phyloP scores from a whole-genome alignment of 2,797 vertebrate species.

The Peromyscus attwateri region DNA sequence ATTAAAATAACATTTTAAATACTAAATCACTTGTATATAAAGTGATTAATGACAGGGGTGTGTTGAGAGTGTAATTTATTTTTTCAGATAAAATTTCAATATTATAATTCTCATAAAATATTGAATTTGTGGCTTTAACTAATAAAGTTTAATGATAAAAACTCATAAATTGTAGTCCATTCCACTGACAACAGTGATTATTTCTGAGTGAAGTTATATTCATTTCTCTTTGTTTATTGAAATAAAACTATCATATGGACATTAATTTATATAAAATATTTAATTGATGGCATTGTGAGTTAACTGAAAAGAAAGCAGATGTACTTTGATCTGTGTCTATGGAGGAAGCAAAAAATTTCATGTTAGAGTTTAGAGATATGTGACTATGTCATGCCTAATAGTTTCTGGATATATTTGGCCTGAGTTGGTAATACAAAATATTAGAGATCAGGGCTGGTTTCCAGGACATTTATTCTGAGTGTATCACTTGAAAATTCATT shows the following conservation, averaged over 20 bases:
- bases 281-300: neutral
- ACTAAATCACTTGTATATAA: neutral
- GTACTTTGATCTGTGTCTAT: neutral
- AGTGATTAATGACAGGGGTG: neutral
- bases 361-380: neutral
- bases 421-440: neutral
- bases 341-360: neutral
- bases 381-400: neutral
- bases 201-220: conserved; percentile 9
- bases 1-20: too few relatives aligned
- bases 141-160: neutral
- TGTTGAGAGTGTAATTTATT: neutral
- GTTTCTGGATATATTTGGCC: neutral
- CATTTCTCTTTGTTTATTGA: neutral
- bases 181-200: neutral
- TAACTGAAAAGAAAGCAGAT: neutral
- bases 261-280: neutral
- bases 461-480: neutral
- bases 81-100: conserved; percentile 34
- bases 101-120: neutral
- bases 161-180: neutral
- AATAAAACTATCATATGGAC: neutral
- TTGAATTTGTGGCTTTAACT: neutral
- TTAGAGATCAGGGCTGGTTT: neutral
- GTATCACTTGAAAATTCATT: neutral